Evolutionary conservation across 2,888 invertebrate genomes (phyloP).

Genomic region (Sussaba pulchella): DNA sequence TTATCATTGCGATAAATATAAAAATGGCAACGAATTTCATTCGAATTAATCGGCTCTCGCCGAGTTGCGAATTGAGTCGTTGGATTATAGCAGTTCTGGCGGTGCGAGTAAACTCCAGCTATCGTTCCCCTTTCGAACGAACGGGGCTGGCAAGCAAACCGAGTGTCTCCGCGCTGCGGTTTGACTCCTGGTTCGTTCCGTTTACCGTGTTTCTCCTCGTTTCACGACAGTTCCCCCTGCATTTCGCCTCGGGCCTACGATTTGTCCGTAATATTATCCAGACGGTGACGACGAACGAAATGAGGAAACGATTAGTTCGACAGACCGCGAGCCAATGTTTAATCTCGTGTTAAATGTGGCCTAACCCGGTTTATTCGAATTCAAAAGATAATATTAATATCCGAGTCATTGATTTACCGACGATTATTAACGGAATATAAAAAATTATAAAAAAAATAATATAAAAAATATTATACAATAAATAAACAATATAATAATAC

Average conservation of each 20-base stretch:
- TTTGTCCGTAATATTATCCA: constrained; percentile 18
- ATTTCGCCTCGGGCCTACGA: constrained; percentile 13
- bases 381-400: neutral
- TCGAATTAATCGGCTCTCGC: constrained; percentile 72
- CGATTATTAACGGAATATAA: constrained; percentile 10
- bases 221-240: neutral
- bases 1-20: constrained; percentile 59
- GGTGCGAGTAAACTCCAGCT: constrained; percentile 73
- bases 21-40: constrained; percentile 70
- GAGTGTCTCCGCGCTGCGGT: constrained; percentile 57
- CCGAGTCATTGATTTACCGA: neutral
- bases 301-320: constrained; percentile 13
- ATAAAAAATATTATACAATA: no score
- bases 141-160: constrained; percentile 30
- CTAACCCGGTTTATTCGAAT: neutral
- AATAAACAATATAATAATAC: no score
- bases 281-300: constrained; percentile 14
- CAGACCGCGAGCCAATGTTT: neutral
- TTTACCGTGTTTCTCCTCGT: neutral
- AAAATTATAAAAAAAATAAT: no score
- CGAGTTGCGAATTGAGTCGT: constrained; percentile 72
- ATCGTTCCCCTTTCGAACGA: constrained; percentile 41
- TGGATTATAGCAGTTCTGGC: constrained; percentile 65
- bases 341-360: constrained; percentile 2
- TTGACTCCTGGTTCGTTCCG: constrained; percentile 49